Evolutionary conservation across 2,888 invertebrate genomes (phyloP).

Genomic region (Drosophila anceps): DNA sequence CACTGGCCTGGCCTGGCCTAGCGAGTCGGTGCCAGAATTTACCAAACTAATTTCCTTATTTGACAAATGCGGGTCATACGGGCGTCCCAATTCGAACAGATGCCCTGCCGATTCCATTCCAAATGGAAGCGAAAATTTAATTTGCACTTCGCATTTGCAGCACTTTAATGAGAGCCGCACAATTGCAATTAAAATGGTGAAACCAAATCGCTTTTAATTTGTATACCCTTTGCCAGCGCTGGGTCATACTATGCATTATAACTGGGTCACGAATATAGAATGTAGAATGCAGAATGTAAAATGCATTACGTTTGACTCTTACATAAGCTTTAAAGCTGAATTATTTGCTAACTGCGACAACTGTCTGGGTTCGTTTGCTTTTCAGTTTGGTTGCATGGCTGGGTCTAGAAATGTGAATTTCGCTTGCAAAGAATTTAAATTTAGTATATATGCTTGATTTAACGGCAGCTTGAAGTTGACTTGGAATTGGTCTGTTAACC

Average conservation of each 20-base stretch:
- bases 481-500: not conserved
- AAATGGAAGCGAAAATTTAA: conserved; percentile 43
- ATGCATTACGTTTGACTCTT: conserved; percentile 9
- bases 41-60: conserved; percentile 67
- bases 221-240: conserved; percentile 14
- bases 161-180: conserved; percentile 59
- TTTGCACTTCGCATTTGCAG: conserved; percentile 26
- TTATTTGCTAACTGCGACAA: not conserved
- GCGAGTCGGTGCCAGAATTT: conserved; percentile 30
- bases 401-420: not conserved
- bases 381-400: too few relatives aligned
- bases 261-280: conserved; percentile 15
- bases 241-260: conserved; percentile 3
- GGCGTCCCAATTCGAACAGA: conserved; percentile 11
- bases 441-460: not conserved
- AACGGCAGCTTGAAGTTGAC: not conserved
- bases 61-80: conserved; percentile 42
- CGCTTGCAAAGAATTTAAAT: not conserved
- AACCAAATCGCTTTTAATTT: conserved; percentile 26
- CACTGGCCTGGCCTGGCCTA: conserved; percentile 1
- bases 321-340: conserved; percentile 5
- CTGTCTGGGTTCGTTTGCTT: not conserved
- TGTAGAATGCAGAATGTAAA: not conserved
- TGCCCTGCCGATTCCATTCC: conserved; percentile 3
- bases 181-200: conserved; percentile 66